phyloP scores from a whole-genome alignment of 92 coral and sea anemone genomes.

The Epizoanthus rinbou region DNA sequence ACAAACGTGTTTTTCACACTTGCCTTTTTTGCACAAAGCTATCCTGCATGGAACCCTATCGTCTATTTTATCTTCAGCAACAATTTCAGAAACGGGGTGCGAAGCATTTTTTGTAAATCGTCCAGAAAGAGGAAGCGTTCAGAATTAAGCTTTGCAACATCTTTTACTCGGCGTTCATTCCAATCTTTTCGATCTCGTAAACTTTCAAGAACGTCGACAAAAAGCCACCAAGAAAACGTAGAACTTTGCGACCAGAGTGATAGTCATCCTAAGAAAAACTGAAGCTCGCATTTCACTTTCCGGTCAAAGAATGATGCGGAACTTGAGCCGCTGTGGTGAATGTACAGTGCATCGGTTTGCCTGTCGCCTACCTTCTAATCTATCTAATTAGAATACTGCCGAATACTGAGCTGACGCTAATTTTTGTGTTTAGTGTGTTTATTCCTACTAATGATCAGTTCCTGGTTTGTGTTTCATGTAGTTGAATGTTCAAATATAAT shows the following conservation, averaged over 20 bases:
- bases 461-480: too few species aligned
- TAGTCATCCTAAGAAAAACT: too few species aligned
- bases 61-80: conserved; percentile 30
- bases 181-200: conserved; percentile 18
- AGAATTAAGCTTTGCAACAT: not conserved
- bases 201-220: not conserved
- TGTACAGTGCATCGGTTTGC: too few species aligned
- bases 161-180: conserved; percentile 5
- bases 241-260: not conserved
- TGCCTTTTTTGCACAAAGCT: conserved; percentile 3
- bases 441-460: too few species aligned
- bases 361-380: too few species aligned
- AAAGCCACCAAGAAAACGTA: not conserved
- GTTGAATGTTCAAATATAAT: too few species aligned
- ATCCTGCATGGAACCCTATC: conserved; percentile 37
- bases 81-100: conserved; percentile 12
- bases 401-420: too few species aligned
- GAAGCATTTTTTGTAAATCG: not conserved
- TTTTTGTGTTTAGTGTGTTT: too few species aligned
- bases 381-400: too few species aligned
- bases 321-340: too few species aligned
- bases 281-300: too few species aligned
- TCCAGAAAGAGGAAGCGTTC: not conserved
- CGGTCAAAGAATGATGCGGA: too few species aligned
- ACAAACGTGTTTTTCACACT: not conserved